Evolutionary conservation across 2,888 invertebrate genomes (phyloP).

Genomic region (Eledona agricola): DNA sequence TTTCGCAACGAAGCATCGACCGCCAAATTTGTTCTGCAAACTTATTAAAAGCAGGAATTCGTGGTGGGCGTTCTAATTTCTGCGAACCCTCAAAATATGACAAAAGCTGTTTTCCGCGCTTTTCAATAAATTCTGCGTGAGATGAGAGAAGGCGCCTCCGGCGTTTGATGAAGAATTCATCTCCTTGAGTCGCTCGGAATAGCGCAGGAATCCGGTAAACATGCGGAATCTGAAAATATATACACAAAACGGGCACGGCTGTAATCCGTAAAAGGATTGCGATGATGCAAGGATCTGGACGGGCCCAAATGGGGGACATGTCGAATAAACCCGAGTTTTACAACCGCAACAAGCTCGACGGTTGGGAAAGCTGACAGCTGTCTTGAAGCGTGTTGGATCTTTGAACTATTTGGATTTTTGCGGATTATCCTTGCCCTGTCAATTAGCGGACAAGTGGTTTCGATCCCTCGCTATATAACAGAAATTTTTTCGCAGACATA

Average conservation of each 20-base stretch:
- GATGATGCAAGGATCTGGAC: background rate
- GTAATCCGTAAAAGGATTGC: background rate
- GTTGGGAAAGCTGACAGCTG: constrained; percentile 17
- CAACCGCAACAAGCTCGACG: constrained; percentile 20
- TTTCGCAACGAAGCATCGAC: too few species aligned
- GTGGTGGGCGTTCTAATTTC: background rate
- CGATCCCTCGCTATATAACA: too few species aligned
- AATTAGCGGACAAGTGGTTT: constrained; percentile 7
- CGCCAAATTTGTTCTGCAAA: too few species aligned
- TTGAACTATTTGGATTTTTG: constrained; percentile 15
- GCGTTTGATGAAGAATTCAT: constrained; percentile 20
- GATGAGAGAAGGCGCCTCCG: constrained; percentile 9
- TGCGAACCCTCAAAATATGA: constrained; percentile 12
- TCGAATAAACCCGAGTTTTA: constrained; percentile 9
- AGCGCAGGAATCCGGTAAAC: too few species aligned
- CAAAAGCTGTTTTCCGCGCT: constrained; percentile 12
- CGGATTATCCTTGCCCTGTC: constrained; percentile 12
- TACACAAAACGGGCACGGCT: background rate
- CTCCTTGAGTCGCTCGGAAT: too few species aligned
- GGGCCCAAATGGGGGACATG: background rate
- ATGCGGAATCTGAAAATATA: too few species aligned
- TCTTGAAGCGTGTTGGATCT: constrained; percentile 1
- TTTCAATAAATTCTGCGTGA: constrained; percentile 17
- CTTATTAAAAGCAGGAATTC: too few species aligned
- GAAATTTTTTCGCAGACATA: too few species aligned